phyloP scores from a whole-genome alignment of 2,113 vertebrate species.

The Chaetodon auriga region DNA sequence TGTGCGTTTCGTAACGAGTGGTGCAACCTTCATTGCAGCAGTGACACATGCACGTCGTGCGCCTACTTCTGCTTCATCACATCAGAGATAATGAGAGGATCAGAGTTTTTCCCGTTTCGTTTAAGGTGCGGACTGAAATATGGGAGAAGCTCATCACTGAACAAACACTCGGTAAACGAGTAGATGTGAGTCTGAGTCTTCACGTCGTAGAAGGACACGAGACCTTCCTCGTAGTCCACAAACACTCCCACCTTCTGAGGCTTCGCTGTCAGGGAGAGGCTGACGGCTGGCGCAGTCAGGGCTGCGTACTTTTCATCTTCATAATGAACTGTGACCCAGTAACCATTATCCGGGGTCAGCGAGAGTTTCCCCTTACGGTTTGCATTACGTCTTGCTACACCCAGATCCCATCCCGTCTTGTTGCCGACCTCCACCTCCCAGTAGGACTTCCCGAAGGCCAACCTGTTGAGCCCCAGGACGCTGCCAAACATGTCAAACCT shows the following conservation, averaged over 20 bases:
- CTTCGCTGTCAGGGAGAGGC: slow-evolving; percentile 69
- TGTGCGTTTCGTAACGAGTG: not conserved
- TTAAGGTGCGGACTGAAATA: slow-evolving; percentile 82
- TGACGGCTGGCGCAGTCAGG: slow-evolving; percentile 39
- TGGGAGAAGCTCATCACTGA: slow-evolving; percentile 84
- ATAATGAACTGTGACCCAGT: slow-evolving; percentile 79
- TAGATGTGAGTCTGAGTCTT: slow-evolving; percentile 78
- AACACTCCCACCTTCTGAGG: slow-evolving; percentile 87
- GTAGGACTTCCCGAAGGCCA: slow-evolving; percentile 68
- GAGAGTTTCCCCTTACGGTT: slow-evolving; percentile 69
- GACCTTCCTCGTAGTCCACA: slow-evolving; percentile 84
- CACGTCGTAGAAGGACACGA: slow-evolving; percentile 88
- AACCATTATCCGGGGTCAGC: slow-evolving; percentile 70
- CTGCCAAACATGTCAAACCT: slow-evolving; percentile 71
- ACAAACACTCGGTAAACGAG: slow-evolving; percentile 83
- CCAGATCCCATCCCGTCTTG: slow-evolving; percentile 80
- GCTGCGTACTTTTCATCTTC: slow-evolving; percentile 63
- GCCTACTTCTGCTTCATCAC: slow-evolving; percentile 15
- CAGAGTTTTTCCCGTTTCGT: slow-evolving; percentile 39
- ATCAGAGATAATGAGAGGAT: slow-evolving; percentile 68
- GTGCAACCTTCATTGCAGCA: not conserved
- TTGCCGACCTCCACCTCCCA: slow-evolving; percentile 81
- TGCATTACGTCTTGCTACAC: slow-evolving; percentile 59
- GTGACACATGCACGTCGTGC: not conserved
- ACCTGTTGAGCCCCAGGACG: slow-evolving; percentile 61